Evolutionary conservation across 2,797 vertebrate genomes (phyloP), one percentile per base, ranked within the genome.

Genomic region (Cryptoblepharus egeriae): DNA sequence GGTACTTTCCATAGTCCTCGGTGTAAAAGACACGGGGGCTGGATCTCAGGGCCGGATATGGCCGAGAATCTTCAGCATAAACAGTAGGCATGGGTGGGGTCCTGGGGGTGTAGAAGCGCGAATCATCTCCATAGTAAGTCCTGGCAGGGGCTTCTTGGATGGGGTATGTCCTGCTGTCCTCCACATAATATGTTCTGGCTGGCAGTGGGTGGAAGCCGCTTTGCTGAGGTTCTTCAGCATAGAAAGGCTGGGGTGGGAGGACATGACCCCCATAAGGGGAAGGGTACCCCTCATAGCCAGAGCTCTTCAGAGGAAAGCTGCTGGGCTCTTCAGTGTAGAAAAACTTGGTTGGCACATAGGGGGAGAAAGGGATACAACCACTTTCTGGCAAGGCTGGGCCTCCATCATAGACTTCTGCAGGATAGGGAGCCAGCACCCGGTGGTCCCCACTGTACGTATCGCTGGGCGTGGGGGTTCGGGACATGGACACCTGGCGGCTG

Each of bases 391-490:
- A 35, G 93, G 89, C 93, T 91, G 86, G 75, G 90, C 87, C 90
- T 0, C 93, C 85, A 3, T 97, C 97, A 22, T 96, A 97, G 85
- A 96, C 96, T 30, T 96, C 95, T 0, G 94, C 76, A 85, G 93
- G 92, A 91, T 97, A 93, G 0, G 75, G 75, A 91, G 96, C 95
- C 77, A 96, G 92, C 79, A 96, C 96, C 24, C 97, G 95, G 77
- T 97, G 97, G 2, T 98, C 98, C 61, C 95, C 95, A 16, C 97
- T 97, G 93, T 97, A 98, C 70, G 97, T 97, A 84, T 98, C 98
- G 0, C 97, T 98, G 45, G 97, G 97, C 6, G 98, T 98, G 58
- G 98, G 97, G 0, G 98, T 99, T 91, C 97, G 97, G 67, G 97
- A 97, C 16, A 95, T 89, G 16, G 95, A 92, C 11, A 92, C 86